phyloP scores from a whole-genome alignment of 2,797 vertebrate genomes.

The Anguilla obscura region DNA sequence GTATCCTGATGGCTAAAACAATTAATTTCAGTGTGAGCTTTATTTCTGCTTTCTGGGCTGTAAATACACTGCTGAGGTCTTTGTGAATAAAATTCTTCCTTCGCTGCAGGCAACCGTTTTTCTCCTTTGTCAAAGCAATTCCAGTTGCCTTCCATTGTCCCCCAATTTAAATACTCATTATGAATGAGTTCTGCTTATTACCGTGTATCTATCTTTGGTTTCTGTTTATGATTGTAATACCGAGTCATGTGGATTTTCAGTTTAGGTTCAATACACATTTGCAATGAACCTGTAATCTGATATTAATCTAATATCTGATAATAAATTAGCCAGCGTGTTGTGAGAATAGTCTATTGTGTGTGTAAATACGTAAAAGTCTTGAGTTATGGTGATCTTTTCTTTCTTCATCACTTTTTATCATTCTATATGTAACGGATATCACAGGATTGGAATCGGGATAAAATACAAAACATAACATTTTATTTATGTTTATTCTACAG shows the following conservation, averaged over 20 bases:
- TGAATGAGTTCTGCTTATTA: conserved; percentile 10
- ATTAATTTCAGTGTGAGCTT: not conserved
- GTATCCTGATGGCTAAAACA: conserved; percentile 47
- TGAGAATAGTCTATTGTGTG: not conserved
- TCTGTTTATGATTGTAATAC: conserved; percentile 1
- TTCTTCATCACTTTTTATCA: not conserved
- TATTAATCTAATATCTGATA: not conserved
- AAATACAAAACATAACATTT: not conserved
- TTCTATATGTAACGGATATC: not conserved
- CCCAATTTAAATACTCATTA: conserved; percentile 19
- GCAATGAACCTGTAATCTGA: not conserved
- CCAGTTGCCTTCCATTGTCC: not conserved
- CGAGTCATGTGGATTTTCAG: not conserved
- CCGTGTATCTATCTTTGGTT: not conserved
- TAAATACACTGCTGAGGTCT: not conserved
- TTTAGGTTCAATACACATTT: not conserved
- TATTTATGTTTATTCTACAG: conserved; percentile 59
- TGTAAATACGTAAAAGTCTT: too few species aligned
- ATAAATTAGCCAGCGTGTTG: not conserved
- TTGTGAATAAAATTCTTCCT: not conserved
- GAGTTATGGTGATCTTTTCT: not conserved
- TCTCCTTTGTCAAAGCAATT: conserved; percentile 7
- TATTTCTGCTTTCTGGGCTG: too few species aligned
- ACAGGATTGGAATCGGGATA: not conserved
- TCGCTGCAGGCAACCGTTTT: not conserved